Evolutionary conservation across 2,888 invertebrate genomes (phyloP).

Genomic region (Lamellibrachia columna): DNA sequence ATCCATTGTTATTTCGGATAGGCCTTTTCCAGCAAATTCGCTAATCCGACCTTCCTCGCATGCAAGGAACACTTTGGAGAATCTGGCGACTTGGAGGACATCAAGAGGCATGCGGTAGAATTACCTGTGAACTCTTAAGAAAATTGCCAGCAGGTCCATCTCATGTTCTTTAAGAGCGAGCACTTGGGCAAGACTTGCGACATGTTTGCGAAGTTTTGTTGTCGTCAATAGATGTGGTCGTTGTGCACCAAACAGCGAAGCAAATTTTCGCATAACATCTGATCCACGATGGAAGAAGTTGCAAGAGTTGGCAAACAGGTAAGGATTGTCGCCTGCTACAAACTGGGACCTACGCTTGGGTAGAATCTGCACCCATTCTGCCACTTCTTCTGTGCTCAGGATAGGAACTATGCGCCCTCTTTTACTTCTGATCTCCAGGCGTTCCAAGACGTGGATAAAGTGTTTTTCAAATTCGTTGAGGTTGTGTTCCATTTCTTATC

Average conservation of each 20-base stretch:
- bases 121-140: conserved; percentile 34
- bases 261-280: conserved; percentile 20
- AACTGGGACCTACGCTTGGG: background rate
- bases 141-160: conserved; percentile 33
- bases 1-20: background rate
- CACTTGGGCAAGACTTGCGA: conserved; percentile 36
- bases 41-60: background rate
- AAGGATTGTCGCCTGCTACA: background rate
- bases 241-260: conserved; percentile 18
- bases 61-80: conserved; percentile 33
- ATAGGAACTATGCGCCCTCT: background rate
- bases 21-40: background rate
- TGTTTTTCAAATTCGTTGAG: conserved; percentile 20
- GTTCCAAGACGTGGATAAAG: background rate
- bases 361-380: conserved; percentile 1
- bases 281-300: background rate
- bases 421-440: background rate
- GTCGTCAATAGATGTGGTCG: conserved; percentile 30
- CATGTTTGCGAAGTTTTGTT: conserved; percentile 36
- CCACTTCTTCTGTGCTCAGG: background rate
- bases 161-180: conserved; percentile 37
- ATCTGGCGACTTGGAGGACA: conserved; percentile 31
- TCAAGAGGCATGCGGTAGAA: conserved; percentile 34
- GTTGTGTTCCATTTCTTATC: background rate
- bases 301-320: conserved; percentile 7